Conservation (phyloP, 2,113 vertebrate genomes). For the Carassius gibelio region DNA sequence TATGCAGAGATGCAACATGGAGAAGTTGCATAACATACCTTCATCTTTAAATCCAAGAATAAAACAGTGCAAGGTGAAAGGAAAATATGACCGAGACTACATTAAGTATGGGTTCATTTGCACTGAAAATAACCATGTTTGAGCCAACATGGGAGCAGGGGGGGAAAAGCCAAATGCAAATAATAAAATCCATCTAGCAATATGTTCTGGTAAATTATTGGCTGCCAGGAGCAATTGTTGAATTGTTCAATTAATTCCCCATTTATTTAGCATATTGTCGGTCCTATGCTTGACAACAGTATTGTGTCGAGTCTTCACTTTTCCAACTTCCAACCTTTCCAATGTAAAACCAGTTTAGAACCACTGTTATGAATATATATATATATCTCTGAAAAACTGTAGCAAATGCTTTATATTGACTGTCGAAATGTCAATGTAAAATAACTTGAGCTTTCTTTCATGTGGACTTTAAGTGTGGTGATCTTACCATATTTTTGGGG, state of each 20-base stretch:
- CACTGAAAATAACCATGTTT: background rate
- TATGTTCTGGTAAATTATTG: background rate
- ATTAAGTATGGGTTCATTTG: background rate
- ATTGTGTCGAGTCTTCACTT: background rate
- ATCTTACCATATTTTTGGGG: background rate
- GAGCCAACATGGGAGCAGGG: background rate
- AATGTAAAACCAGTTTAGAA: background rate
- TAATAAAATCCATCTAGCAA: no score
- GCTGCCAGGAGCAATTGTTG: background rate
- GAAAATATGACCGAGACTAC: background rate
- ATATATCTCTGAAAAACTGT: background rate
- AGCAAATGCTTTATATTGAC: background rate
- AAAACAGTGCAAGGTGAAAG: background rate
- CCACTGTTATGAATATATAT: background rate
- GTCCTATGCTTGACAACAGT: background rate
- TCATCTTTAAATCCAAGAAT: background rate
- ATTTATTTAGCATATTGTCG: background rate
- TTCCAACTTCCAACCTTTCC: background rate
- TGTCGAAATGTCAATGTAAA: background rate
- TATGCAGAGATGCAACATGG: background rate
- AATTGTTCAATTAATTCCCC: background rate
- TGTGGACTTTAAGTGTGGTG: background rate
- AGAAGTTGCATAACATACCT: background rate
- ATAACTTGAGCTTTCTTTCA: background rate
- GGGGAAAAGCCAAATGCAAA: no score